Base-by-base conservation (phyloP, 30 jellyfish, hydroid and myxozoan genomes). In the Pseudorhiza aurosa region DNA sequence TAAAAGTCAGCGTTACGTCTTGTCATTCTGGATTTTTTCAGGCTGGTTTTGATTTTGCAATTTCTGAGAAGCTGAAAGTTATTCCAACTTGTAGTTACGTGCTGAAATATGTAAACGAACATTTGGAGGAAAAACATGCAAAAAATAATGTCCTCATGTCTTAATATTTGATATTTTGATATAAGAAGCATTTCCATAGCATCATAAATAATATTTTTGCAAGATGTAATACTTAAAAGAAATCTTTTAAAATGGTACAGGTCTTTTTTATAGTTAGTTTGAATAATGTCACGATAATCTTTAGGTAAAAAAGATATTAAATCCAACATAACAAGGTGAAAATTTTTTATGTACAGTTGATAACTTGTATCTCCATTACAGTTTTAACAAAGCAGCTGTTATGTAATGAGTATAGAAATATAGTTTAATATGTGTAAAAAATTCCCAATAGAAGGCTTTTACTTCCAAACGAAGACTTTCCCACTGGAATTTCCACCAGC, bases 401-500 rank as follows among this genome's bases (percentile, higher is more conserved):
- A n/a, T 4, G 19, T 4, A 46, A 4, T 12, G 12, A 6, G 15
- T 4, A 11, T 46, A 12, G 60, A 11, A 46, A 4, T 4, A 4
- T 11, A 46, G 60, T 11, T 12, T 60, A 60, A 22, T 22, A 57
- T 10, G n/a, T 4, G 11, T 21, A 11, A 21, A 63, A 6, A 6
- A 9, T 12, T 21, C 5, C 32, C 15, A 68, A 36, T 3, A 68
- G 39, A 15, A 39, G 8, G 37, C 11, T 30, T 4, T 80, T 26
- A 80, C 55, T 80, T 74, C 99, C 99, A 93, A 1, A 93, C 67
- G 62, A 75, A 87, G 25, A 87, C 89, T 45, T 87, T 86, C 12
- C 99, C 99, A 85, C 96, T 79, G 37, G 99, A 80, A 37, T 93
- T 93, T 2, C 96, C 99, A 10, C 95, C 93, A 44, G 87, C 94